These are phyloP conservation scores for Australoheros facetus DNA, from an alignment of 2,797 vertebrate genomes.

Conservation along the genomic window DNA sequence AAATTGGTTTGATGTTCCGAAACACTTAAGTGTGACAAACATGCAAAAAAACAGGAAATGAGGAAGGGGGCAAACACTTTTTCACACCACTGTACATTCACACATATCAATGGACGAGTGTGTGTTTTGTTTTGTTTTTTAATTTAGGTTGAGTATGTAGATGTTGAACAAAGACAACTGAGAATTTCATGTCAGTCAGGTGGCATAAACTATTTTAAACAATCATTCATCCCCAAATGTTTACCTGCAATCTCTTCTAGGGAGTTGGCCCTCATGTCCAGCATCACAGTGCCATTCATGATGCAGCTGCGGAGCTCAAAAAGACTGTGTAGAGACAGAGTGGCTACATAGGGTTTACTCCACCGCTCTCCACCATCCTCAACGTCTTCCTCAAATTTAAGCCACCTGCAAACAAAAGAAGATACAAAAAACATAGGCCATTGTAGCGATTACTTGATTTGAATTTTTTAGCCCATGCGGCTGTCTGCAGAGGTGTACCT, in stretches of 20 bases:
- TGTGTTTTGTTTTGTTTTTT: too few relatives aligned
- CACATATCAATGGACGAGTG: too few relatives aligned
- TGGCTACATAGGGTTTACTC: constrained; percentile 98
- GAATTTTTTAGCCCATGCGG: neutral
- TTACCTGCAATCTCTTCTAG: constrained; percentile 97
- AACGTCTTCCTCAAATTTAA: constrained; percentile 99
- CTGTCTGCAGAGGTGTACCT: constrained; percentile 78
- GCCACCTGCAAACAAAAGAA: constrained; percentile 82
- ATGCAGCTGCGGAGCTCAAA: constrained; percentile 98
- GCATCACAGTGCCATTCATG: constrained; percentile 94
- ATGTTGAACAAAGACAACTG: neutral
- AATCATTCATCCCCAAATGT: neutral
- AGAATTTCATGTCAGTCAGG: too few relatives aligned
- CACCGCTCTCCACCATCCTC: constrained; percentile 98
- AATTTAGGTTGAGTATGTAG: neutral
- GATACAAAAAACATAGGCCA: neutral
- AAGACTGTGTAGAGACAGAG: constrained; percentile 94
- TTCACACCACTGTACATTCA: too few relatives aligned
- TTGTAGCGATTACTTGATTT: neutral
- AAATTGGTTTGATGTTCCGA: too few relatives aligned
- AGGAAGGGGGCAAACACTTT: too few relatives aligned
- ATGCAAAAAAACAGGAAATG: too few relatives aligned
- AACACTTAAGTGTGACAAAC: too few relatives aligned
- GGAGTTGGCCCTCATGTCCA: constrained; percentile 97
- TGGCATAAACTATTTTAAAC: neutral